Conservation (phyloP, 1,140 invertebrate species). For the Fopius arisanus region DNA sequence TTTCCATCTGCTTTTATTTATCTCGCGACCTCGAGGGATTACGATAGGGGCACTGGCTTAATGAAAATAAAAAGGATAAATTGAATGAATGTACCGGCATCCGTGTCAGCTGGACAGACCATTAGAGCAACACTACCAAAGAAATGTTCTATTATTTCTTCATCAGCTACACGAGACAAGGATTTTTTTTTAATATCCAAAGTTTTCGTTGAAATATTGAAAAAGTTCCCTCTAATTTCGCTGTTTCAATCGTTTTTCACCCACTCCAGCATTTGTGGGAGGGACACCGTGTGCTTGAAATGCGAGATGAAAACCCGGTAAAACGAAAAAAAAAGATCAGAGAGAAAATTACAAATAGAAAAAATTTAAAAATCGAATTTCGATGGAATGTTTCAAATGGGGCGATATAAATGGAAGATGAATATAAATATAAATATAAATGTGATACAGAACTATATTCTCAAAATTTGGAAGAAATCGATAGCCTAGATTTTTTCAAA, state of each 20-base stretch:
- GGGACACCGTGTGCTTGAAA: neutral
- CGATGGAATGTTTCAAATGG: no score
- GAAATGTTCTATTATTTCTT: constrained; percentile 16
- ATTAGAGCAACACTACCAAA: constrained; percentile 18
- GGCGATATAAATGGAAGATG: no score
- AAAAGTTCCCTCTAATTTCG: neutral
- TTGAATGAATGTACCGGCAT: constrained; percentile 13
- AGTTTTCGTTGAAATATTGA: neutral
- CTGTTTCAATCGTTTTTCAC: neutral
- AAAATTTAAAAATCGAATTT: neutral
- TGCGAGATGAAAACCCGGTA: neutral
- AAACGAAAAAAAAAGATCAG: neutral
- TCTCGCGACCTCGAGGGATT: neutral
- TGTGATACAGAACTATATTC: no score
- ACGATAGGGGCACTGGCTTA: constrained; percentile 24
- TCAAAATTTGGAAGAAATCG: no score
- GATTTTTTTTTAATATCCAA: constrained; percentile 9
- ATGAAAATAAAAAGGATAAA: constrained; percentile 27
- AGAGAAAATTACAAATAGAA: neutral
- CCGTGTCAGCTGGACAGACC: constrained; percentile 23
- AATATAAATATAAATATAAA: no score
- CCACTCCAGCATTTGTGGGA: neutral
- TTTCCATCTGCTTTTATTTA: neutral
- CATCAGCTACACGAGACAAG: neutral
- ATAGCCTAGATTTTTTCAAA: no score